Conservation (phyloP, 2,888 invertebrate genomes). For the Adelognathus sp. region DNA sequence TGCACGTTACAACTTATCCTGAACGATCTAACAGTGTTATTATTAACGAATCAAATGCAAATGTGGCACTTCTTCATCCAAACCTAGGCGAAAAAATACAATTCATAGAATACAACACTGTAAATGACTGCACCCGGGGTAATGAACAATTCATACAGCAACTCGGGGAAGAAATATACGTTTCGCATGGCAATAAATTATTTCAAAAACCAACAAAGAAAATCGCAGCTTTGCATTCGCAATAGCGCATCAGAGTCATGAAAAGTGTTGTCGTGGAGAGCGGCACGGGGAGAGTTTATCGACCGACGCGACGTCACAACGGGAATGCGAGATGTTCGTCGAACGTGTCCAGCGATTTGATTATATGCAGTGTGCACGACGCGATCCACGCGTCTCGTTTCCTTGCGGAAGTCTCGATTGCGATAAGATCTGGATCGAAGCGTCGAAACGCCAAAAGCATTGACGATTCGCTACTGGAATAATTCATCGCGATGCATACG, state of each 20-base stretch:
- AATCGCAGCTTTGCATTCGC: neutral
- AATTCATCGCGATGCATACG: neutral
- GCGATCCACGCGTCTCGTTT: constrained; percentile 24
- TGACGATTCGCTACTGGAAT: constrained; percentile 16
- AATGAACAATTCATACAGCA: too few species aligned
- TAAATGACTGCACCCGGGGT: too few species aligned
- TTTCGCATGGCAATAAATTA: too few species aligned
- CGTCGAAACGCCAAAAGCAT: neutral
- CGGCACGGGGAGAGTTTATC: constrained; percentile 5
- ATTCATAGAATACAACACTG: too few species aligned
- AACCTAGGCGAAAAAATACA: too few species aligned
- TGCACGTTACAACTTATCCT: too few species aligned
- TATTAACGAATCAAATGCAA: too few species aligned
- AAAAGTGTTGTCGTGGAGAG: neutral
- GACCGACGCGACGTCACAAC: neutral
- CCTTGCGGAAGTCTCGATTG: constrained; percentile 20
- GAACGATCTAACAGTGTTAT: too few species aligned
- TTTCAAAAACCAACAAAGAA: neutral
- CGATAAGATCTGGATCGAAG: constrained; percentile 24
- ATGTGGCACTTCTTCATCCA: too few species aligned
- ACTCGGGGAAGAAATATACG: too few species aligned
- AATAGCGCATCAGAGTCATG: neutral
- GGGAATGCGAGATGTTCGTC: constrained; percentile 22
- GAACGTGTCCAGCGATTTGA: constrained; percentile 42
- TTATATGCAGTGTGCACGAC: constrained; percentile 32